Evolutionary conservation across 1,140 invertebrate species (phyloP).

Genomic region (Rhizoglyphus robini): DNA sequence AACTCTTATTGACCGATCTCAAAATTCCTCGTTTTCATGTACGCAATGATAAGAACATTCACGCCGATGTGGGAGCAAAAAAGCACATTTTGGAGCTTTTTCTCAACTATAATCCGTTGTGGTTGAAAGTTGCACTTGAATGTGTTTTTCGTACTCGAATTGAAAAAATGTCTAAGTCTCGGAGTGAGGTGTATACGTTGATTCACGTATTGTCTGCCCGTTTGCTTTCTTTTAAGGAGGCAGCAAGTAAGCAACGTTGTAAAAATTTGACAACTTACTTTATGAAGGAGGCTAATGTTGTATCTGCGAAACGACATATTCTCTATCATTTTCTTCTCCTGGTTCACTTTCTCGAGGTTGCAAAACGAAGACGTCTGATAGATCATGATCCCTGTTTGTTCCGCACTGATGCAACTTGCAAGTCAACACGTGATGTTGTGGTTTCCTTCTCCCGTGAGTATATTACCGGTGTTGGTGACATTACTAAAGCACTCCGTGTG

Average conservation of each 20-base stretch:
- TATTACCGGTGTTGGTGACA: conserved; percentile 69
- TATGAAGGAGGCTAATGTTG: conserved; percentile 40
- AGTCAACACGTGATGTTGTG: conserved; percentile 52
- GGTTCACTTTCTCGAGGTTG: conserved; percentile 69
- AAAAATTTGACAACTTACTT: conserved; percentile 38
- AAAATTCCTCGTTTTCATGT: conserved; percentile 34
- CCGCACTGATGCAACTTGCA: conserved; percentile 56
- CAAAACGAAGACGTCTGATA: conserved; percentile 64
- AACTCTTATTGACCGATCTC: conserved; percentile 36
- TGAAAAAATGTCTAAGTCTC: conserved; percentile 55
- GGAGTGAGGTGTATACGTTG: conserved; percentile 13
- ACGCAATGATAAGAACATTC: conserved; percentile 36
- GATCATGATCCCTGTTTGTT: conserved; percentile 79
- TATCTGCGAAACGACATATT: conserved; percentile 55
- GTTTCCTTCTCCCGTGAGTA: conserved; percentile 61
- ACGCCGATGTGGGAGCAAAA: conserved; percentile 47
- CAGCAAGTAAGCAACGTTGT: conserved; percentile 36
- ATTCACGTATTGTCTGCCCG: conserved; percentile 52
- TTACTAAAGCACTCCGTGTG: conserved; percentile 59
- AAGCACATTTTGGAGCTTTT: conserved; percentile 59
- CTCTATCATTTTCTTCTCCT: conserved; percentile 67
- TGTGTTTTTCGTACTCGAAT: conserved; percentile 62
- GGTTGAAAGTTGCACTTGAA: conserved; percentile 74
- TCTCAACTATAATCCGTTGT: conserved; percentile 74
- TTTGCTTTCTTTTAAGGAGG: conserved; percentile 36